Base-by-base conservation (phyloP, 1,140 invertebrate genomes). In the Aleiodes sp. region DNA sequence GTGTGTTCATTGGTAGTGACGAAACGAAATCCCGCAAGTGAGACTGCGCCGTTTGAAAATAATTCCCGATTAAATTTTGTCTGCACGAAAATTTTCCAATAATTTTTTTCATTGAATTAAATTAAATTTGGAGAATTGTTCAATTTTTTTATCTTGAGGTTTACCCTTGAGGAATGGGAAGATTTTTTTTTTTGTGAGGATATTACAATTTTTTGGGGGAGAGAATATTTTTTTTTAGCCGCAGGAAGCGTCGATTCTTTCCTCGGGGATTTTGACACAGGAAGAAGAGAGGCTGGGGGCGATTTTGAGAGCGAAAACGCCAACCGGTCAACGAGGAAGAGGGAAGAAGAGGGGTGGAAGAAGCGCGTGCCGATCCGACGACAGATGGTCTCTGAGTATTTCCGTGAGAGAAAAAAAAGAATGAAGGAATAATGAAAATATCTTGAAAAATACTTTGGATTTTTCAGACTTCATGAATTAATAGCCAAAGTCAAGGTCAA, bases 351-450 rank as follows among this genome's bases (percentile, higher is more conserved):
- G 19, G 41, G 41, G 41, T n/a, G n/a, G 14, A 19, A 19, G 41
- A 8, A 19, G 41, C 41, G 41, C 41, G 41, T 46, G 41, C 41
- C 14, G 41, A 46, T 14, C n/a, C n/a, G 16, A 14, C 41, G 41
- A 46, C 41, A 46, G 41, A 46, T 46, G 41, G 14, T 46, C 8
- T 16, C 19, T 6, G 41, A 46, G 41, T 10, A 14, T 19, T 46
- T 46, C 41, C 41, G 41, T 4, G 14, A 19, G 41, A 46, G 41
- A 19, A 46, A 46, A 46, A n/a, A n/a, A n/a, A n/a, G n/a, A n/a
- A n/a, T n/a, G n/a, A n/a, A n/a, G n/a, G n/a, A n/a, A n/a, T n/a
- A 46, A 46, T 46, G 14, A 46, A 46, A 46, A 46, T 46, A 46
- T 19, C 16, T 46, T 46, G 41, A 46, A 46, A n/a, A n/a, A n/a